Base-by-base conservation (phyloP, 1,140 invertebrate species). In the Penaeus indicus region DNA sequence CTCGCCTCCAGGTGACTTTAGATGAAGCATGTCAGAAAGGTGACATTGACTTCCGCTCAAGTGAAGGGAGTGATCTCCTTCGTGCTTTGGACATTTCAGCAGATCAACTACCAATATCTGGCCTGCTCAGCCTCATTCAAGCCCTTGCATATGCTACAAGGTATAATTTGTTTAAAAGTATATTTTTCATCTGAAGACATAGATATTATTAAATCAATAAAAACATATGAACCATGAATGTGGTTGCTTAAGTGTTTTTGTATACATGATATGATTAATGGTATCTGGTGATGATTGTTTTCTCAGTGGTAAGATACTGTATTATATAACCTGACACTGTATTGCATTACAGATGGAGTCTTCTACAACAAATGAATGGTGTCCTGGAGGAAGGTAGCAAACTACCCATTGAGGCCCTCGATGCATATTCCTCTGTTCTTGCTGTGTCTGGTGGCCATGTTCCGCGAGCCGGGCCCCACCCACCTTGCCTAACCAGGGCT, bases 1-100 rank as follows among this genome's bases (percentile, higher is more conserved):
- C 95, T 18, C 96, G 96, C 92, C 93, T 96, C 8, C 95, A 96
- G 92, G 95, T 96, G 54, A 92, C 95, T 21, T 93, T 96, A 82
- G 95, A 96, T 92, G 93, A 89, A 19, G 90, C 92, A 42, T 91
- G 84, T 83, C 90, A 86, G 84, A 90, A 90, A 75, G 90, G 88
- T 63, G 90, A 90, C 38, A 81, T 90, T 89, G 90, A 89, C 72
- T 85, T 90, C 19, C 67, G 90, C 21, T 89, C 90, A 3, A 77
- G 78, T 54, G 90, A 90, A 25, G 83, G 85, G 38, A 75, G 85
- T n/a, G 91, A 91, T 61, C 75, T 90, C n/a, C 80, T 89, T 10
- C 86, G 88, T 61, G 85, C 90, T 25, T 84, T 89, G 25, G 88
- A 90, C 54, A 89, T 91, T 64, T 63, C 72, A 27, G 80, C 85